phyloP scores from a whole-genome alignment of 2,888 invertebrate species.

The Dryobota labecula region DNA sequence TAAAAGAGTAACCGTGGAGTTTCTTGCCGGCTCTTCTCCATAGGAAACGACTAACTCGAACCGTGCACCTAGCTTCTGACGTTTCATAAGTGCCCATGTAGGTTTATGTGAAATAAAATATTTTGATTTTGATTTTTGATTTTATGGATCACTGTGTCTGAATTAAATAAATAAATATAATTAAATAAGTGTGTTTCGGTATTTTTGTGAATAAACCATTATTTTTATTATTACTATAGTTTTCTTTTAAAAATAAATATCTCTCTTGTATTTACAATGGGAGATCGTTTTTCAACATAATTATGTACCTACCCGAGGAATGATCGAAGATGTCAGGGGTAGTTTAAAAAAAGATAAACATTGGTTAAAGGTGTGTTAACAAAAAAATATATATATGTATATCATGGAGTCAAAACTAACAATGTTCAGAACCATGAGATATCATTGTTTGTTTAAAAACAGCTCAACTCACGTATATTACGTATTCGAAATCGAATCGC shows the following conservation, averaged over 20 bases:
- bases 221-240: no score
- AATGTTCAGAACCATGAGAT: constrained; percentile 12
- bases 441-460: constrained; percentile 49
- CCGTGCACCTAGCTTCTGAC: no score
- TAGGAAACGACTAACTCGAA: no score
- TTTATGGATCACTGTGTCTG: no score
- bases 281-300: neutral
- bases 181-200: no score
- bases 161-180: no score
- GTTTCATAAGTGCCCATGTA: no score
- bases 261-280: neutral
- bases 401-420: constrained; percentile 12
- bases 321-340: neutral
- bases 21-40: no score
- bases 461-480: constrained; percentile 39
- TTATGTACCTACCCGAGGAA: neutral
- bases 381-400: neutral
- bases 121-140: no score
- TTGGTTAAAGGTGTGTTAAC: neutral
- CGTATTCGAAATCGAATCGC: constrained; percentile 6
- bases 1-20: no score
- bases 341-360: neutral
- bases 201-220: no score
- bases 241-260: neutral
- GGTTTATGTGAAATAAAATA: no score